Percentiles rank a stretch among this genome's conserved stretches.
Evolutionary conservation across 2,113 vertebrate species (phyloP).

Genomic region (Myotis lucifugus): DNA sequence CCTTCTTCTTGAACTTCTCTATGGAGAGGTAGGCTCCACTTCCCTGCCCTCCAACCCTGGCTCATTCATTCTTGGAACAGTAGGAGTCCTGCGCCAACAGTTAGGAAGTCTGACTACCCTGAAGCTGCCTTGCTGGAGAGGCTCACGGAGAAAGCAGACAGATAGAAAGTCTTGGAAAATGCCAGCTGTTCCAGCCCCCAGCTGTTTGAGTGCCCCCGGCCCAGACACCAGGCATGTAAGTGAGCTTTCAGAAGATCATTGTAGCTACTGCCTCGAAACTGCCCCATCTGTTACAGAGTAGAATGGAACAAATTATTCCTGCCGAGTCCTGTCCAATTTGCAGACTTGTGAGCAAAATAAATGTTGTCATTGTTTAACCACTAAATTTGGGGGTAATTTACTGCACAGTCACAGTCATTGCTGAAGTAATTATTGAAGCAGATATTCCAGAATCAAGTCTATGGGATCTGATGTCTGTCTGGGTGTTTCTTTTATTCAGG

Average conservation of each 20-base stretch:
- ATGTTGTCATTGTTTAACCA: neutral
- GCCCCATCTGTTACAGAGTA: neutral
- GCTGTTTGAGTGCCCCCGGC: neutral
- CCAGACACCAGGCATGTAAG: neutral
- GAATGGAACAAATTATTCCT: neutral
- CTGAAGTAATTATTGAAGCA: neutral
- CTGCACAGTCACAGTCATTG: neutral
- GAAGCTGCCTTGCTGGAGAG: neutral
- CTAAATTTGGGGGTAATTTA: neutral
- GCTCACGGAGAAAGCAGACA: neutral
- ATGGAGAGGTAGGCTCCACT: neutral
- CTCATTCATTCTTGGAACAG: neutral
- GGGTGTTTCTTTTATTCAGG: neutral
- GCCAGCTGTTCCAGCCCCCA: neutral
- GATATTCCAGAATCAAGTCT: neutral
- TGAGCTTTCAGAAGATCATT: neutral
- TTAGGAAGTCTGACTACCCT: neutral
- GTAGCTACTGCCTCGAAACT: neutral
- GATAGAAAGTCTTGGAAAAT: neutral
- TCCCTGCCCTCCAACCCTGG: neutral
- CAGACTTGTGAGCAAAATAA: constrained; percentile 22
- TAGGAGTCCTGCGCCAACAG: neutral
- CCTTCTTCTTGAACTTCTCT: neutral
- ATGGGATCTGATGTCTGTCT: neutral
- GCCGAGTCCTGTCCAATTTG: neutral